Conservation (phyloP, 1,140 invertebrate species). For the Diploscapter pachys region DNA sequence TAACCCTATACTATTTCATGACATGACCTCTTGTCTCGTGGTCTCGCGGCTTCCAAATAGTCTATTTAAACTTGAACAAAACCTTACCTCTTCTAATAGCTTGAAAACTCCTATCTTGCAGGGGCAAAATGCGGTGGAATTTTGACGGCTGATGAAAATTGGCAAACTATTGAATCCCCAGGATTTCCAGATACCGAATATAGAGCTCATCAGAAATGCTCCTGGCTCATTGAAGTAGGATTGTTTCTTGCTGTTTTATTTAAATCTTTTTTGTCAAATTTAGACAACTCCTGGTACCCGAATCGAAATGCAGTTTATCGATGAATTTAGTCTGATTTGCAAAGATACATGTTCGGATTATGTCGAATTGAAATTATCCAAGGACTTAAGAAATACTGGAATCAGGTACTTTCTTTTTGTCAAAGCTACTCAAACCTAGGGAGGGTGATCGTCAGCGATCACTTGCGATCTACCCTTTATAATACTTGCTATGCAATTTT, state of each 20-base stretch:
- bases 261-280: no score
- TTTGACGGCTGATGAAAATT: not conserved
- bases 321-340: constrained; percentile 54
- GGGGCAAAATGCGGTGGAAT: no score
- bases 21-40: no score
- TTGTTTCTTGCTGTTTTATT: not conserved
- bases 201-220: constrained; percentile 51
- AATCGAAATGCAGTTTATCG: constrained; percentile 50
- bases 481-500: not conserved
- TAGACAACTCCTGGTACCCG: constrained; percentile 34
- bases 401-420: constrained; percentile 30
- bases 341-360: constrained; percentile 51
- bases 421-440: not conserved
- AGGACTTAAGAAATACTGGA: constrained; percentile 50
- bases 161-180: not conserved
- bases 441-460: no score
- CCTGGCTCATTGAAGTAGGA: constrained; percentile 43
- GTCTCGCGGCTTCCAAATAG: no score
- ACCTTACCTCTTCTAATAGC: no score
- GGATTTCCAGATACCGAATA: constrained; percentile 49
- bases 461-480: no score
- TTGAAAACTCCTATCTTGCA: no score
- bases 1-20: no score
- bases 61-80: no score
- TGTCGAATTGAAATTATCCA: constrained; percentile 51